Conservation (phyloP, 2,888 invertebrate genomes). For the Caenorhabditis virilis region DNA sequence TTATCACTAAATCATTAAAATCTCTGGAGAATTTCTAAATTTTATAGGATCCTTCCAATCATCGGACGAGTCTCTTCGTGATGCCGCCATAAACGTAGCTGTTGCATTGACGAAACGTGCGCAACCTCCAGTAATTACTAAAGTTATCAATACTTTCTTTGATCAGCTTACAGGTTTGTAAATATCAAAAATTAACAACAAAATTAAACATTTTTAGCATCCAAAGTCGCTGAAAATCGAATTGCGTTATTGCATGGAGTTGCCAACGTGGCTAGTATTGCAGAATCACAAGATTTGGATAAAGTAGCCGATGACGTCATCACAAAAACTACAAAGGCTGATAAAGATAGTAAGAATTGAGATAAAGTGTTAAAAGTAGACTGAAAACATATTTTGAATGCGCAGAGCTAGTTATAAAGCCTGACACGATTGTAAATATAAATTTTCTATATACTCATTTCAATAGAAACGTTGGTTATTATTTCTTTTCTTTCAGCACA, state of each 20-base stretch:
- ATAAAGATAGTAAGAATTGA: constrained; percentile 40
- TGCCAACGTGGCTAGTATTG: constrained; percentile 13
- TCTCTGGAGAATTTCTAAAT: not conserved
- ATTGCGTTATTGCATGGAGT: constrained; percentile 40
- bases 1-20: no score
- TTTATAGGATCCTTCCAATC: constrained; percentile 10
- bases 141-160: constrained; percentile 32
- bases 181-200: not conserved
- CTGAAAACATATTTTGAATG: no score
- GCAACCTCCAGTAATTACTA: constrained; percentile 13
- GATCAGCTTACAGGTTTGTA: constrained; percentile 26
- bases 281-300: constrained; percentile 26
- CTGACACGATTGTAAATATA: no score
- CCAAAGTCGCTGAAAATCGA: constrained; percentile 38
- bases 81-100: constrained; percentile 20
- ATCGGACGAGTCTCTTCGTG: constrained; percentile 17
- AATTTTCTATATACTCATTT: no score
- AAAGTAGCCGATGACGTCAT: constrained; percentile 39
- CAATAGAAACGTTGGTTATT: not conserved
- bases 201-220: constrained; percentile 8
- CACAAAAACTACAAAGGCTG: constrained; percentile 40
- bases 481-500: constrained; percentile 24
- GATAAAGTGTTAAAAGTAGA: not conserved
- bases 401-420: no score
- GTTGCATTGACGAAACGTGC: constrained; percentile 16